A percentile compares a stretch with the other conserved stretches of the same genome.
Evolutionary conservation across 2,797 vertebrate genomes (phyloP).

Genomic region (Peromyscus nudipes): DNA sequence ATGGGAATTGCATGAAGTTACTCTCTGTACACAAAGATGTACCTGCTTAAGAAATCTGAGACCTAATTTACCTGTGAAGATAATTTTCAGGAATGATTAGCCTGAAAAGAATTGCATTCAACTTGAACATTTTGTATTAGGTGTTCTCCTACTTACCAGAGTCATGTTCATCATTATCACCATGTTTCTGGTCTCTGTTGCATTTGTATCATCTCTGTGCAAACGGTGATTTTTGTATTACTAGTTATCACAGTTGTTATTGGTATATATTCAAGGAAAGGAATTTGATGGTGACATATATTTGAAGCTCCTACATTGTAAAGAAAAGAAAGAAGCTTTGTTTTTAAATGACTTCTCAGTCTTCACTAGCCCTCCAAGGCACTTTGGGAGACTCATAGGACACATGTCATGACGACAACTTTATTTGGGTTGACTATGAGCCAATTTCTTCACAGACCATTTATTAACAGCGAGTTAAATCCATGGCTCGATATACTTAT

Average conservation of each 20-base stretch:
- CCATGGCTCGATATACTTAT: background rate
- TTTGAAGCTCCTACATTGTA: background rate
- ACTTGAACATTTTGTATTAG: constrained; percentile 36
- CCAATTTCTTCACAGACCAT: background rate
- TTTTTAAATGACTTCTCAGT: background rate
- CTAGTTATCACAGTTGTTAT: background rate
- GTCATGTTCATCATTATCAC: background rate
- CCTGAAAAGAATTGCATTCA: constrained; percentile 43
- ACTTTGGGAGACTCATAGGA: background rate
- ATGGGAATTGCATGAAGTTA: constrained; percentile 56
- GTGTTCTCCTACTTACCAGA: constrained; percentile 8
- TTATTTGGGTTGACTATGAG: background rate
- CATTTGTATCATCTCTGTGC: background rate
- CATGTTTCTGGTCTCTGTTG: background rate
- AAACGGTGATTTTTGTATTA: background rate
- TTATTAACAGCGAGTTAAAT: background rate
- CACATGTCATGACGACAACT: background rate
- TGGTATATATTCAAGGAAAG: background rate
- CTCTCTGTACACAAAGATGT: constrained; percentile 56
- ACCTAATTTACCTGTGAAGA: constrained; percentile 72
- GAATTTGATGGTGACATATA: background rate
- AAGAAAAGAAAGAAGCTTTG: background rate
- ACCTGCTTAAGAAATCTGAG: constrained; percentile 66
- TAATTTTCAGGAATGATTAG: constrained; percentile 66
- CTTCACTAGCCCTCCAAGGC: background rate